Evolutionary conservation across 1,140 invertebrate genomes (phyloP).

Genomic region (Archivesica marissinica): DNA sequence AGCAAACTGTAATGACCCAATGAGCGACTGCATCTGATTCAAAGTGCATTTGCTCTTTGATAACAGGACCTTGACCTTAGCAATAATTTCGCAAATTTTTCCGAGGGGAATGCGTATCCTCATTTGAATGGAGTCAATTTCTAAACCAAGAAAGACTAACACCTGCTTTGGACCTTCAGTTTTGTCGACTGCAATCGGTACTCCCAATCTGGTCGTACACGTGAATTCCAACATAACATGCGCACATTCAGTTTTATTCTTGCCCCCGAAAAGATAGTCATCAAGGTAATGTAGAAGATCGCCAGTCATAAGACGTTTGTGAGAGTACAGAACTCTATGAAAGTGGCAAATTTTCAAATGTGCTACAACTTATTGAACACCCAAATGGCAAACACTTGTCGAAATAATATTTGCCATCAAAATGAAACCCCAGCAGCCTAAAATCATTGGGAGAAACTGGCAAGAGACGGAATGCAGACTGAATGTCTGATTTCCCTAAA

Average conservation of each 20-base stretch:
- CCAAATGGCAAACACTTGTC: constrained; percentile 41
- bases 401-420: constrained; percentile 23
- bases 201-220: neutral
- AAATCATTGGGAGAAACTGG: constrained; percentile 37
- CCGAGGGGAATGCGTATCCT: neutral
- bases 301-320: neutral
- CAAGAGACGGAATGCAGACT: constrained; percentile 11
- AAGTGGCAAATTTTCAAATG: constrained; percentile 24
- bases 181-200: constrained; percentile 25
- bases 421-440: constrained; percentile 2
- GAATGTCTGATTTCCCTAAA: constrained; percentile 15
- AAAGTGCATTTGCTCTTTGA: neutral
- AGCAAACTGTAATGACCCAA: constrained; percentile 23
- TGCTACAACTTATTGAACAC: neutral
- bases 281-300: constrained; percentile 37
- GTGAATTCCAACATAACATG: neutral
- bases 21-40: constrained; percentile 20
- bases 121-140: neutral
- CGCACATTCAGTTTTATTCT: neutral
- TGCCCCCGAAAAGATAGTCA: constrained; percentile 21
- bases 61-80: neutral
- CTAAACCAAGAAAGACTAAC: constrained; percentile 21
- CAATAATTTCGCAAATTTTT: constrained; percentile 1
- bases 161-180: constrained; percentile 25
- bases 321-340: neutral